Evolutionary conservation across 2,888 invertebrate genomes (phyloP).

Genomic region (Eremobia ochroleuca): DNA sequence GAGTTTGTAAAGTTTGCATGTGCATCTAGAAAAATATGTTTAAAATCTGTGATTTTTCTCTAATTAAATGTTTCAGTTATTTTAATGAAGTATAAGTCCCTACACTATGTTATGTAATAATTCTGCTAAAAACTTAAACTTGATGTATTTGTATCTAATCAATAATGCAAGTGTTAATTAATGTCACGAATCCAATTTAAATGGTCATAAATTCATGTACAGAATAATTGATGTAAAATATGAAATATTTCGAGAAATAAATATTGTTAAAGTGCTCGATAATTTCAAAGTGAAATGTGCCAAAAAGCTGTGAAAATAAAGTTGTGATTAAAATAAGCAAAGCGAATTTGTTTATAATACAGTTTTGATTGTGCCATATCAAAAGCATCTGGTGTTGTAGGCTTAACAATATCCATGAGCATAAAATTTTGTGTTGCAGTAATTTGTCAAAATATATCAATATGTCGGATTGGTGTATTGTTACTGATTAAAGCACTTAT

Average conservation of each 20-base stretch:
- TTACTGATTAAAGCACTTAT: conserved; percentile 47
- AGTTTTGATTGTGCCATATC: conserved; percentile 61
- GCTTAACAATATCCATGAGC: conserved; percentile 53
- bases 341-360: conserved; percentile 63
- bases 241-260: conserved; percentile 49
- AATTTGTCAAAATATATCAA: conserved; percentile 49
- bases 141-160: conserved; percentile 27
- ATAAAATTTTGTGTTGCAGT: conserved; percentile 47
- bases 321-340: conserved; percentile 62
- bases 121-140: conserved; percentile 48
- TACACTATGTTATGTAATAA: conserved; percentile 26
- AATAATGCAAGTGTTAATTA: conserved; percentile 29
- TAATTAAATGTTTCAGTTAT: conserved; percentile 27
- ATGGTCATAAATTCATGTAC: conserved; percentile 33
- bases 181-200: conserved; percentile 34
- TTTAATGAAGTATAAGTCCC: conserved; percentile 20
- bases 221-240: conserved; percentile 22
- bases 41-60: conserved; percentile 48
- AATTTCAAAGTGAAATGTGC: conserved; percentile 60
- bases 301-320: conserved; percentile 65
- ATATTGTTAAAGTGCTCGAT: conserved; percentile 39
- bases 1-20: conserved; percentile 83
- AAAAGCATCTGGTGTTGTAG: conserved; percentile 61
- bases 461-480: conserved; percentile 52
- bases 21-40: conserved; percentile 64